Evolutionary conservation across 2,113 vertebrate species (phyloP).

Genomic region (Cynoglossus semilaevis): DNA sequence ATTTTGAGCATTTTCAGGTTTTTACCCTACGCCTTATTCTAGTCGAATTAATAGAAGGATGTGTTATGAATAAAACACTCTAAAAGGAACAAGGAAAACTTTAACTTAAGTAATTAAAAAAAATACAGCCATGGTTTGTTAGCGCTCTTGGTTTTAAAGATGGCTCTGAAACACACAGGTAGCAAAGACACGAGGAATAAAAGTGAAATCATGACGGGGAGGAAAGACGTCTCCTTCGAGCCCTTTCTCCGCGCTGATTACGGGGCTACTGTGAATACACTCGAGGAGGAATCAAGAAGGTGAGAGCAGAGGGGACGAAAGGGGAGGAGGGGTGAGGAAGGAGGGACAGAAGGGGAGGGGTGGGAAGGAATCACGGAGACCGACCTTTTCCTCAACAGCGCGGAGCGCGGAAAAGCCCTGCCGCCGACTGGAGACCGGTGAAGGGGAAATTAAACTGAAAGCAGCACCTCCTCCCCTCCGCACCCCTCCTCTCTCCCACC

Average conservation of each 20-base stretch:
- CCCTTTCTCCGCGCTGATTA: not conserved
- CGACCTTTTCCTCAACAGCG: conserved; percentile 62
- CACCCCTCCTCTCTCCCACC: not conserved
- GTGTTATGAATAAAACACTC: too few species aligned
- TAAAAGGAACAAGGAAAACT: too few species aligned
- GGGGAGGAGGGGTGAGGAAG: not conserved
- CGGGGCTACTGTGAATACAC: not conserved
- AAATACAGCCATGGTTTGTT: too few species aligned
- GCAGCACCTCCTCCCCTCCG: not conserved
- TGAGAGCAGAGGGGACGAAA: conserved; percentile 5
- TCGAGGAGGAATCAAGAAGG: conserved; percentile 13
- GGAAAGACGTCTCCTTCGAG: not conserved
- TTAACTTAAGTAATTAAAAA: too few species aligned
- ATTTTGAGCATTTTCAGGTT: too few species aligned
- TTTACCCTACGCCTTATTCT: too few species aligned
- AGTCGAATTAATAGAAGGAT: too few species aligned
- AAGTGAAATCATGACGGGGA: conserved; percentile 6
- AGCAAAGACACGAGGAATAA: too few species aligned
- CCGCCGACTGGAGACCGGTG: conserved; percentile 43
- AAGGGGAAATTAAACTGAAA: conserved; percentile 24
- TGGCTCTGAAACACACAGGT: not conserved
- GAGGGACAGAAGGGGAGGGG: not conserved
- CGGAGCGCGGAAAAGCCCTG: conserved; percentile 52
- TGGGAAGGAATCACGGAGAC: conserved; percentile 53
- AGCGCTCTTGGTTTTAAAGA: not conserved